These are phyloP conservation scores for Embidobia sp. DNA, from an alignment of 2,888 invertebrate genomes.

Conservation along the genomic window DNA sequence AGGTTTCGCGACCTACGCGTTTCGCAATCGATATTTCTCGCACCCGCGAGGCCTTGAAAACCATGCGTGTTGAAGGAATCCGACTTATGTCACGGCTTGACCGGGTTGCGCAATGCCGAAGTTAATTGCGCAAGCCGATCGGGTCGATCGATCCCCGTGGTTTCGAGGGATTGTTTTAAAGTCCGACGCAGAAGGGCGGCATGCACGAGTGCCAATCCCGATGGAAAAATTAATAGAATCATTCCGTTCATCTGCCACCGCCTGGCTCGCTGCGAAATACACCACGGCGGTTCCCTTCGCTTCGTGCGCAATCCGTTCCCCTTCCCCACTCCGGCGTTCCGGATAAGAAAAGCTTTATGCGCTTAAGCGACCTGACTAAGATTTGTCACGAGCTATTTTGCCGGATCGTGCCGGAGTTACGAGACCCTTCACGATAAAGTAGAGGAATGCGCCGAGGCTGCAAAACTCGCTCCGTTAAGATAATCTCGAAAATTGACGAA, in stretches of 20 bases:
- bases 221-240: constrained; percentile 81
- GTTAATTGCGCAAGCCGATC: constrained; percentile 35
- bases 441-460: constrained; percentile 49
- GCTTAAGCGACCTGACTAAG: constrained; percentile 72
- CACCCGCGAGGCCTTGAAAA: constrained; percentile 51
- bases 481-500: constrained; percentile 30
- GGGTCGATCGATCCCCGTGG: too few relatives aligned
- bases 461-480: constrained; percentile 28
- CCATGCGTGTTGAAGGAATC: constrained; percentile 43
- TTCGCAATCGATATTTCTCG: constrained; percentile 65
- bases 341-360: constrained; percentile 74
- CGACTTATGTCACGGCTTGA: constrained; percentile 32
- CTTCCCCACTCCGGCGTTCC: too few relatives aligned
- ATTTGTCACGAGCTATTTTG: constrained; percentile 73
- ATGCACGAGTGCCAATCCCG: constrained; percentile 80
- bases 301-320: constrained; percentile 57
- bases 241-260: constrained; percentile 76
- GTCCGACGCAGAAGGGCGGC: constrained; percentile 76
- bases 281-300: constrained; percentile 46
- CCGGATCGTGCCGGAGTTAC: constrained; percentile 55
- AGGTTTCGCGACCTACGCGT: constrained; percentile 65
- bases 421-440: constrained; percentile 56
- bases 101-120: constrained; percentile 16
- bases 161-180: too few relatives aligned
- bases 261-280: constrained; percentile 42